Evolutionary conservation across 2,797 vertebrate species (phyloP), one percentile per base, ranked within the genome.

Genomic region (Myiotriccus ornatus): DNA sequence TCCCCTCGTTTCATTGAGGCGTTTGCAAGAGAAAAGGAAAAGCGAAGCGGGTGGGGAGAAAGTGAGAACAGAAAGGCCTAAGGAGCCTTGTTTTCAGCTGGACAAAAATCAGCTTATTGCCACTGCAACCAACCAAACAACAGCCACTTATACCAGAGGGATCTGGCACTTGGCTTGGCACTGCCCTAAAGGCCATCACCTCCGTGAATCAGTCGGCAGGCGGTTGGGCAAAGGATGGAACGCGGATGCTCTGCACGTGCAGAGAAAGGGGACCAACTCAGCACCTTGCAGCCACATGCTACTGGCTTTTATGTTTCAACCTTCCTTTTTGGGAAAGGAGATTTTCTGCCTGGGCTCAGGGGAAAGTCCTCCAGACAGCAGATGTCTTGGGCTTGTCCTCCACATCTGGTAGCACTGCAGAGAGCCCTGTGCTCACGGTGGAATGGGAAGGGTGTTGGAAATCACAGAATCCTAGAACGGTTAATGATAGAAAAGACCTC

Each of bases 21-120:
- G 49, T 63, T 92, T 59, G 43, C 68, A 92, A 84, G 5, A 84
- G 43, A 59, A 87, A 95, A 80, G 53, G 57, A 59, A 92, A 95
- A 90, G 80, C 37, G 16, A 65, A 68, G 60, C 1, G 12, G 53
- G 50, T 19, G 84, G 74, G 81, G 55, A 95, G 92, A 94, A 94
- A 92, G 79, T 9, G 57, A 85, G 71, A 94, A 67, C 41, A 69
- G 74, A 94, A 84, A 63, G 91, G 62, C 56, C 34, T 37, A 67
- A 82, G 65, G 34, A 82, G 32, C 9, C 68, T 17, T 12, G 19
- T 27, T 75, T 39, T 80, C 57, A 71, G 55, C 3, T 4, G 53
- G 49, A 34, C 16, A 35, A 89, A 89, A 90, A 89, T 59, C 68
- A 59, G 50, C 60, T 83, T 68, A 34, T 25, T 74, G n/a, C 43